A percentile compares a stretch with the other conserved stretches of the same genome.
phyloP scores from a whole-genome alignment of 2,888 invertebrate species.

The Chaitophorus viminalis region DNA sequence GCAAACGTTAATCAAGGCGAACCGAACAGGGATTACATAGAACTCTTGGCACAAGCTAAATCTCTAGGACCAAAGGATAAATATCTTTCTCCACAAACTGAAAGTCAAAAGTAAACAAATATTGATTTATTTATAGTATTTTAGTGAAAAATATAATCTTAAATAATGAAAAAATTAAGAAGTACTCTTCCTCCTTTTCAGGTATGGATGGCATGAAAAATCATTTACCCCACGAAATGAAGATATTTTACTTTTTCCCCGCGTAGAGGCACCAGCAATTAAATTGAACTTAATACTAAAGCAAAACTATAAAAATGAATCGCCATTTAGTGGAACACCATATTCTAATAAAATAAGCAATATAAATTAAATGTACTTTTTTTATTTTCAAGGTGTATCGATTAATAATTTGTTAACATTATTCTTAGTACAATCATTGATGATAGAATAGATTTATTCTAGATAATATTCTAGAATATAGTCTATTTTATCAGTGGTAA shows the following conservation, averaged over 20 bases:
- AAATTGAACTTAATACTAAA: slow-evolving; percentile 42
- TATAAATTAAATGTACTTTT: background rate
- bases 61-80: slow-evolving; percentile 45
- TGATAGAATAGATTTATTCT: too few relatives aligned
- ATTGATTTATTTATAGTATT: background rate
- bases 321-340: slow-evolving; percentile 39
- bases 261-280: slow-evolving; percentile 26
- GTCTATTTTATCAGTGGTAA: too few relatives aligned
- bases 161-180: background rate
- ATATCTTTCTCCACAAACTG: slow-evolving; percentile 43
- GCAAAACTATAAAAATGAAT: slow-evolving; percentile 42
- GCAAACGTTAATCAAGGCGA: slow-evolving; percentile 31
- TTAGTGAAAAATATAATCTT: background rate
- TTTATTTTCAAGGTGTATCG: background rate
- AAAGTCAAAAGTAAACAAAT: slow-evolving; percentile 44
- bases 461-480: too few relatives aligned
- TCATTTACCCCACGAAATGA: slow-evolving; percentile 46
- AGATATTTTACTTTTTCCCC: slow-evolving; percentile 34
- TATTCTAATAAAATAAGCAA: slow-evolving; percentile 19
- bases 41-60: slow-evolving; percentile 49
- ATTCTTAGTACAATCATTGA: background rate
- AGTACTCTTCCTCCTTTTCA: background rate
- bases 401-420: background rate
- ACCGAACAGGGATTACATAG: slow-evolving; percentile 23
- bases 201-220: slow-evolving; percentile 47